Evolutionary conservation across 2,113 vertebrate species (phyloP).

Genomic region (Macrotus californicus): DNA sequence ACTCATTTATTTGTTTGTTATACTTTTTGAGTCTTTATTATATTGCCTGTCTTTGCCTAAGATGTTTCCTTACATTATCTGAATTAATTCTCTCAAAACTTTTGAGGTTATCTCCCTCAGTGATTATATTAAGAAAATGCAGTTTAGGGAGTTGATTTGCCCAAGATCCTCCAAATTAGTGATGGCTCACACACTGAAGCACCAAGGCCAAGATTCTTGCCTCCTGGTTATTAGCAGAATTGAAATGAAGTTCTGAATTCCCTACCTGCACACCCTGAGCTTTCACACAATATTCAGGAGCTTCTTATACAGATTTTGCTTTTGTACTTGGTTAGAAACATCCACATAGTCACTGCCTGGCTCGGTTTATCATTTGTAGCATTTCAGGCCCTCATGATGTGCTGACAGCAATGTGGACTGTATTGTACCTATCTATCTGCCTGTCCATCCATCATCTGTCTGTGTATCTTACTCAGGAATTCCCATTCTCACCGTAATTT

Average conservation of each 20-base stretch:
- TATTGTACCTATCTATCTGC: background rate
- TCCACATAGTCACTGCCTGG: background rate
- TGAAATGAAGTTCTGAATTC: background rate
- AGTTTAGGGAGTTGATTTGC: background rate
- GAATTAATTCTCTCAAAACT: background rate
- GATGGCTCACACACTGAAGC: rapidly evolving
- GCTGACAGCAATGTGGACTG: background rate
- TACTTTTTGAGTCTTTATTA: background rate
- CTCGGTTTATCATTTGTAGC: background rate
- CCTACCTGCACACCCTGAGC: background rate
- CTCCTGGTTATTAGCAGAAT: background rate
- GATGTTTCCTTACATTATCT: background rate
- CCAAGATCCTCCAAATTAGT: no score
- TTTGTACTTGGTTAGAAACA: background rate
- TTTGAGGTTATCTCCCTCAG: background rate
- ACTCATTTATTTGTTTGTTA: background rate
- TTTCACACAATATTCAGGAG: background rate
- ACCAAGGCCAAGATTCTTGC: background rate
- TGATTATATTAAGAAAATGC: background rate
- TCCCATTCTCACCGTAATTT: background rate
- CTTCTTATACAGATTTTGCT: background rate
- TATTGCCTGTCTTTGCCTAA: background rate
- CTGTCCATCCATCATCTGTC: background rate
- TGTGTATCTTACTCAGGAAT: background rate
- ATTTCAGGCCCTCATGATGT: background rate